These are phyloP conservation scores for Megalops atlanticus DNA, from an alignment of 2,113 vertebrate species.

Conservation along the genomic window DNA sequence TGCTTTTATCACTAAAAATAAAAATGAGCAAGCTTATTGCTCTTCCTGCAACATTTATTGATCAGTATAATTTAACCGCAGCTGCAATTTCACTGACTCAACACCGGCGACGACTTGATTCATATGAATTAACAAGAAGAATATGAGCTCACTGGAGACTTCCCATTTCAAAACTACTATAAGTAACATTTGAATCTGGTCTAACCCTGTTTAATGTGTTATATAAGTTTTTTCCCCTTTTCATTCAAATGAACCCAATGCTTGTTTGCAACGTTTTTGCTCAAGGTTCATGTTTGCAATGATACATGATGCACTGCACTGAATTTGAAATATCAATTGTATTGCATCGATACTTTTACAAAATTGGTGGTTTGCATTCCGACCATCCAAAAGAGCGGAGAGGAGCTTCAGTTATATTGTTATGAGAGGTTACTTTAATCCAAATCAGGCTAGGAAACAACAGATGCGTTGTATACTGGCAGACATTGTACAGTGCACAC, in stretches of 20 bases:
- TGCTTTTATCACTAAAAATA: constrained; percentile 49
- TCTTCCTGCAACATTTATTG: constrained; percentile 32
- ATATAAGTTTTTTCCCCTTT: no score
- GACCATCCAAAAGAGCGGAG: neutral
- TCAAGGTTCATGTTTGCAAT: no score
- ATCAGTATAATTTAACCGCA: neutral
- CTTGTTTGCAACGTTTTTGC: no score
- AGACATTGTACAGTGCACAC: constrained; percentile 30
- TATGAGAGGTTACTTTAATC: neutral
- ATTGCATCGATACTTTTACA: no score
- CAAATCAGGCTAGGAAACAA: constrained; percentile 21
- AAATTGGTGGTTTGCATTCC: no score
- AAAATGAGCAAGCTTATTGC: constrained; percentile 44
- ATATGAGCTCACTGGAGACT: neutral
- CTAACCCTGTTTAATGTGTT: neutral
- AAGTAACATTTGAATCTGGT: neutral
- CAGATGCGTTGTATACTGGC: constrained; percentile 63
- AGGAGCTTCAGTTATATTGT: neutral
- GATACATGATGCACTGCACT: no score
- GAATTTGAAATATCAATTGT: no score
- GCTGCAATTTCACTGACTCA: neutral
- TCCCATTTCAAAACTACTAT: neutral
- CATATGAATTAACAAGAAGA: neutral
- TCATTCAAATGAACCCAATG: no score
- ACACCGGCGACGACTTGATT: neutral